These are phyloP conservation scores for Sebastolobus alascanus DNA, from an alignment of 2,797 vertebrate genomes.

Conservation along the genomic window DNA sequence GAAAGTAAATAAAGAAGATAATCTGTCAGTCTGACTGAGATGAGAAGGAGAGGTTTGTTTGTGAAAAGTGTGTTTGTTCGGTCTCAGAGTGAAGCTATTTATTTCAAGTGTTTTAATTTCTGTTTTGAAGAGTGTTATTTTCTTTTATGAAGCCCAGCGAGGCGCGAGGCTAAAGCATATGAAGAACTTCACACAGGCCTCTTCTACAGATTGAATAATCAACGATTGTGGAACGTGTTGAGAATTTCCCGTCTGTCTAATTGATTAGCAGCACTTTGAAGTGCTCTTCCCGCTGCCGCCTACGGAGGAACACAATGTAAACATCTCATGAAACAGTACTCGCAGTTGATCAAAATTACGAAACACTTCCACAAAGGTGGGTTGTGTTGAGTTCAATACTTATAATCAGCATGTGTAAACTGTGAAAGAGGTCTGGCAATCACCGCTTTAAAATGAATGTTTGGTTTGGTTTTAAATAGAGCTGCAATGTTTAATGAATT, in stretches of 20 bases:
- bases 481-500: too few species aligned
- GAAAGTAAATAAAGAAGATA: slow-evolving; percentile 20
- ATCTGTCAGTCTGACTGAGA: slow-evolving; percentile 30
- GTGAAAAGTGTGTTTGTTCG: slow-evolving; percentile 27
- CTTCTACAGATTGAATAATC: slow-evolving; percentile 48
- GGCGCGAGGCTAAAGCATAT: slow-evolving; percentile 26
- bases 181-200: slow-evolving; percentile 31
- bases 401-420: not conserved
- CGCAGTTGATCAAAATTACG: slow-evolving; percentile 16
- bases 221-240: slow-evolving; percentile 22
- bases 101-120: slow-evolving; percentile 55
- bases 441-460: not conserved
- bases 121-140: slow-evolving; percentile 46
- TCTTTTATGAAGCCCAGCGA: slow-evolving; percentile 20
- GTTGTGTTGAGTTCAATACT: not conserved
- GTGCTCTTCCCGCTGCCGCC: slow-evolving; percentile 14
- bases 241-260: slow-evolving; percentile 36
- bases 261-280: slow-evolving; percentile 55
- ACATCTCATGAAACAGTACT: not conserved
- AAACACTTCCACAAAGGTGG: not conserved
- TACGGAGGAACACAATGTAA: slow-evolving; percentile 12
- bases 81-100: slow-evolving; percentile 30
- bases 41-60: slow-evolving; percentile 31
- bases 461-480: not conserved
- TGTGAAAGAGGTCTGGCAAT: slow-evolving; percentile 2